A percentile compares a stretch with the other conserved stretches of the same genome.
phyloP scores from a whole-genome alignment of 2,888 invertebrate species.

The Xestia ashworthii region DNA sequence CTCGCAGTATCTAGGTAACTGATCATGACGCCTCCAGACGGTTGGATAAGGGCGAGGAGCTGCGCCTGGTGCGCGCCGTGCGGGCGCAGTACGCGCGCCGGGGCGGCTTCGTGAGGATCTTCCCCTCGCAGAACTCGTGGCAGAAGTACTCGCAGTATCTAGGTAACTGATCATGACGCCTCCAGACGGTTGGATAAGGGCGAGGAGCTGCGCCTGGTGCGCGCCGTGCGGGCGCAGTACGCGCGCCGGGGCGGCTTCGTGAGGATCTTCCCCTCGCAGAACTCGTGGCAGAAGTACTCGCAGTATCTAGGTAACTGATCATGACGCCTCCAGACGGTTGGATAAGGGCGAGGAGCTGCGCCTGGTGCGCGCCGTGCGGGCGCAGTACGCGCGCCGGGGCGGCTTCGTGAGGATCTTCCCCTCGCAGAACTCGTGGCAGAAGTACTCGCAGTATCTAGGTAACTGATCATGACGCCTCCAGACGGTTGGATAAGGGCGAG shows the following conservation, averaged over 20 bases:
- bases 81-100: constrained; percentile 95
- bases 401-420: too few relatives aligned
- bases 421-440: too few relatives aligned
- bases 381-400: too few relatives aligned
- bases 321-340: background rate
- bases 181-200: too few relatives aligned
- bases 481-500: too few relatives aligned
- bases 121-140: constrained; percentile 97
- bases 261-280: constrained; percentile 96
- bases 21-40: too few relatives aligned
- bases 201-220: too few relatives aligned
- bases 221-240: constrained; percentile 93
- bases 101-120: constrained; percentile 97
- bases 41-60: constrained; percentile 91
- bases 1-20: constrained; percentile 75
- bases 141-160: constrained; percentile 91
- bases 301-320: constrained; percentile 92
- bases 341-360: too few relatives aligned
- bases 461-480: too few relatives aligned
- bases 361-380: too few relatives aligned
- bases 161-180: too few relatives aligned
- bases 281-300: constrained; percentile 96
- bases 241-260: constrained; percentile 96
- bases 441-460: too few relatives aligned
- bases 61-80: constrained; percentile 93